Evolutionary conservation across 1,140 invertebrate genomes (phyloP).

Genomic region (Cydia strobilella): DNA sequence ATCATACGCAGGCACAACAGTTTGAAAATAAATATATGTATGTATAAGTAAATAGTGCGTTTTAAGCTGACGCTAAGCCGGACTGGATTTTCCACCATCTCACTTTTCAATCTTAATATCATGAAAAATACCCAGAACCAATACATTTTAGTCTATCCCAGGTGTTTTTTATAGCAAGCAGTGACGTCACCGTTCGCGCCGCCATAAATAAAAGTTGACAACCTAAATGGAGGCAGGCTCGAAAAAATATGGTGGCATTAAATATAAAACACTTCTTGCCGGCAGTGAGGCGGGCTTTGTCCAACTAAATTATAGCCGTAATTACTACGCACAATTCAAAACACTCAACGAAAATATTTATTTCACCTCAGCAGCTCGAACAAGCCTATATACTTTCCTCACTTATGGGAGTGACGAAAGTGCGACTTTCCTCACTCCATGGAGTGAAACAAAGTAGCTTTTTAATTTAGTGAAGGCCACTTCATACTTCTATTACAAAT

Average conservation of each 20-base stretch:
- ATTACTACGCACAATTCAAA: conserved; percentile 26
- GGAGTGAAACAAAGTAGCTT: too few relatives aligned
- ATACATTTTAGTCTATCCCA: conserved; percentile 21
- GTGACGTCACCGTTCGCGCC: conserved; percentile 21
- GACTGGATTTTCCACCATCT: neutral
- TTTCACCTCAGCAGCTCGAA: too few relatives aligned
- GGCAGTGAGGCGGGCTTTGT: neutral
- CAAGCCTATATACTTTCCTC: too few relatives aligned
- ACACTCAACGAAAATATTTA: conserved; percentile 15
- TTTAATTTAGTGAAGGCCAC: too few relatives aligned
- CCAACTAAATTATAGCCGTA: conserved; percentile 25
- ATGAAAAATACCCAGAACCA: neutral
- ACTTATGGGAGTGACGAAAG: too few relatives aligned
- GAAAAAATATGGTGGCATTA: conserved; percentile 29
- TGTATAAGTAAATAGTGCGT: too few relatives aligned
- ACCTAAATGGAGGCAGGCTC: conserved; percentile 17
- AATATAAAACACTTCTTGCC: conserved; percentile 23
- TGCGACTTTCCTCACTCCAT: too few relatives aligned
- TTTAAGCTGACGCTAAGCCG: neutral
- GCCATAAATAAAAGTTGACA: conserved; percentile 27
- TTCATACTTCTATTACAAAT: too few relatives aligned
- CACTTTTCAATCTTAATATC: neutral
- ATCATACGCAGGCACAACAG: too few relatives aligned
- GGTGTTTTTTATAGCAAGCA: conserved; percentile 10
- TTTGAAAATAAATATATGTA: too few relatives aligned